Evolutionary conservation across 2,888 invertebrate species (phyloP).

Genomic region (Apamea epomidion): DNA sequence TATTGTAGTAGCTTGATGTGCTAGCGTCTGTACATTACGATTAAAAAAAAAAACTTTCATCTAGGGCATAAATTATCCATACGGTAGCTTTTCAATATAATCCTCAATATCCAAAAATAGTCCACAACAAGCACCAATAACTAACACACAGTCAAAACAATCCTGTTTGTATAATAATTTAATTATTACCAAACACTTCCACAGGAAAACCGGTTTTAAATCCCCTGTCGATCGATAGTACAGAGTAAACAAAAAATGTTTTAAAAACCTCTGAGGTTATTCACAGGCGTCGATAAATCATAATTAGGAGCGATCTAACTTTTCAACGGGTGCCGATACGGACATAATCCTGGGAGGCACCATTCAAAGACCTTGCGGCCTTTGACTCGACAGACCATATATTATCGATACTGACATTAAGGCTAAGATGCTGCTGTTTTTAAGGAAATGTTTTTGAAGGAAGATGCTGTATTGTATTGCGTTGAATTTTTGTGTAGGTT

Average conservation of each 20-base stretch:
- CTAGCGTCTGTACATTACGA: too few species aligned
- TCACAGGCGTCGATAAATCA: constrained; percentile 79
- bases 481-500: not conserved
- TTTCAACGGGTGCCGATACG: constrained; percentile 87
- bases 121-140: not conserved
- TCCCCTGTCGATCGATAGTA: constrained; percentile 52
- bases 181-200: constrained; percentile 39
- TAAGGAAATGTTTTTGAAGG: not conserved
- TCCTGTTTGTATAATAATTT: constrained; percentile 40
- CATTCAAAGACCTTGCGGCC: constrained; percentile 71
- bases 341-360: constrained; percentile 75
- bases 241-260: constrained; percentile 36
- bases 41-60: too few species aligned
- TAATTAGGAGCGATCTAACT: constrained; percentile 84
- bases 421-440: constrained; percentile 68
- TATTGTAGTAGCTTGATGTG: too few species aligned
- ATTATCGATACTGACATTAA: constrained; percentile 76
- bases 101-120: not conserved
- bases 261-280: constrained; percentile 46
- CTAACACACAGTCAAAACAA: constrained; percentile 21
- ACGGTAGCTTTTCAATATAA: constrained; percentile 4
- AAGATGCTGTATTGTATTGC: not conserved
- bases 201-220: constrained; percentile 48
- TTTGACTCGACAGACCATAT: constrained; percentile 75
- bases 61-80: constrained; percentile 8